Conservation (phyloP, 2,113 vertebrate species). For the Bostrychus sinensis region DNA sequence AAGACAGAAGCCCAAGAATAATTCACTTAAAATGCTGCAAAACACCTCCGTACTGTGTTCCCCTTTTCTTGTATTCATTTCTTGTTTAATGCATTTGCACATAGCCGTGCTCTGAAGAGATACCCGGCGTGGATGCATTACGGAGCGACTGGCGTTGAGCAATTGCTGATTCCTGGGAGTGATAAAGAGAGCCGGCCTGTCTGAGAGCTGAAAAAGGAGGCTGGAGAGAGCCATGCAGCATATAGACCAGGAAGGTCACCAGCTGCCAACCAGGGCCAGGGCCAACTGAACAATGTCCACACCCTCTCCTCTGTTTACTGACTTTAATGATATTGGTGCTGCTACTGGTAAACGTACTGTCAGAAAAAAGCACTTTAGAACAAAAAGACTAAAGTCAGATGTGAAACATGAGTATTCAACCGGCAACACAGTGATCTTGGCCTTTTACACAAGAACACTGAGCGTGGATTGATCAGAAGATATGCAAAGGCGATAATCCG, state of each 20-base stretch:
- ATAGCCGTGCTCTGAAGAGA: constrained; percentile 64
- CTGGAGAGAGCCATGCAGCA: constrained; percentile 61
- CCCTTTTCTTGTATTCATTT: constrained; percentile 48
- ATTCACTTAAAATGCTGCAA: constrained; percentile 42
- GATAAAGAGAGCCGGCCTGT: constrained; percentile 76
- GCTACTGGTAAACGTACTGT: background rate
- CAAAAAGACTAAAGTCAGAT: background rate
- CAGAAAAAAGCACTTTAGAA: constrained; percentile 5
- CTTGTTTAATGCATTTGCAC: constrained; percentile 71
- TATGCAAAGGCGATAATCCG: constrained; percentile 73
- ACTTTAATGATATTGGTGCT: constrained; percentile 49
- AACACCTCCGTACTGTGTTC: constrained; percentile 11
- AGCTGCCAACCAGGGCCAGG: constrained; percentile 69
- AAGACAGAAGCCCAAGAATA: constrained; percentile 20
- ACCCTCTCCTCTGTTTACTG: constrained; percentile 47
- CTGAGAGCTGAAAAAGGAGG: constrained; percentile 67
- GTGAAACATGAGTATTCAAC: constrained; percentile 21
- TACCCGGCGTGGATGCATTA: constrained; percentile 75
- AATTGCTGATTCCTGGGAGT: constrained; percentile 79
- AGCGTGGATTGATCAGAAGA: constrained; percentile 67
- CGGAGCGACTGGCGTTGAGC: constrained; percentile 78
- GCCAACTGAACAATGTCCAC: constrained; percentile 60
- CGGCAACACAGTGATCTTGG: constrained; percentile 53
- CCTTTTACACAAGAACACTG: constrained; percentile 36
- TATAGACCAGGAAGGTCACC: constrained; percentile 76